Base-by-base conservation (phyloP, 2,797 vertebrate species). In the Eurystomus glaucurus region DNA sequence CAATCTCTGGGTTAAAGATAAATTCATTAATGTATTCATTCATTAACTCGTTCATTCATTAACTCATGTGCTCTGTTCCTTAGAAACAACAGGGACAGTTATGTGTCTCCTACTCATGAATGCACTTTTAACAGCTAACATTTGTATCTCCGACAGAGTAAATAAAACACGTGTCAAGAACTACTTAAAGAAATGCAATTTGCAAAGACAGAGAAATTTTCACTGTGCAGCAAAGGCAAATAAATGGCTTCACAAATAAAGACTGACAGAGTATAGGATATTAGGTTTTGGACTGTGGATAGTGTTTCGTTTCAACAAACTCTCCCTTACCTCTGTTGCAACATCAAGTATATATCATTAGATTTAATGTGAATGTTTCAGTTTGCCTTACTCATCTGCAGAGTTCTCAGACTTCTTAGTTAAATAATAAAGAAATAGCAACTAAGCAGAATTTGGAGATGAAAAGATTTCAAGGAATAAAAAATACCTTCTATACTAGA, bases 11-110 rank as follows among this genome's bases (percentile, higher is more conserved):
- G 84, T 74, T 80, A 91, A 97, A 93, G 78, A 89, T 91, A 80
- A 78, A 76, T 95, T 82, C 33, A 95, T 91, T 84, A 83, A 82
- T 74, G 16, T 72, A 83, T 85, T 85, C 7, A 82, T 82, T 92
- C 70, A 82, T 92, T 95, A 91, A 95, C 66, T 57, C 45, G 51
- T 88, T 94, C 57, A 91, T 71, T 90, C 79, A 77, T 95, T 95
- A 94, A 90, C 69, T 84, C 4, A 23, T 37, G 79, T 13, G 3
- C 43, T 77, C 33, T 72, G 50, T 14, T 80, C 68, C 55, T 85
- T 61, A 66, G 35, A 50, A 76, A 79, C 14, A 81, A 8, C 39
- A 88, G 12, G n/a, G 26, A 81, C 21, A 57, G 21, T 31, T 65
- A 11, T 46, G 19, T 55, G 50, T 80, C 25, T 60, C 9, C 23